Evolutionary conservation across 2,113 vertebrate genomes (phyloP).

Genomic region (Chlamydotis undulata): DNA sequence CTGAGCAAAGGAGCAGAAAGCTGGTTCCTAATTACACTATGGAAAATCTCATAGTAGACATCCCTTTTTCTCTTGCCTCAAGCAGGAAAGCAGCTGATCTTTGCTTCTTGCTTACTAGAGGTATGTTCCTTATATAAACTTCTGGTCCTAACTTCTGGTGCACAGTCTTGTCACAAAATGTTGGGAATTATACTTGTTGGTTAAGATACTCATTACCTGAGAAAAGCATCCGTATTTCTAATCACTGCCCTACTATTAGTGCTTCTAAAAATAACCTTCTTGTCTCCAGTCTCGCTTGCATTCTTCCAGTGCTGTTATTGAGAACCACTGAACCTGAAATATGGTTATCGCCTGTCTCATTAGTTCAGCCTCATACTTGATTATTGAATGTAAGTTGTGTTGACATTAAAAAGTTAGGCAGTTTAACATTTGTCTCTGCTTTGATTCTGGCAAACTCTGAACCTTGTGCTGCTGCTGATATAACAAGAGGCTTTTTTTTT

Average conservation of each 20-base stretch:
- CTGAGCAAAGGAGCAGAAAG: not conserved
- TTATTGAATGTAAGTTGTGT: not conserved
- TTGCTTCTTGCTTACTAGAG: not conserved
- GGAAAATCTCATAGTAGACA: not conserved
- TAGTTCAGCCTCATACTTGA: not conserved
- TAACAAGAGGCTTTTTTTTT: not conserved
- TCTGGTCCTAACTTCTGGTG: not conserved
- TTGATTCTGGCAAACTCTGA: not conserved
- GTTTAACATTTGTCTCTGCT: not conserved
- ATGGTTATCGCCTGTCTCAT: not conserved
- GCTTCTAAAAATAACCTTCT: constrained; percentile 16
- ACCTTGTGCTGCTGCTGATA: not conserved
- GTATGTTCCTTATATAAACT: not conserved
- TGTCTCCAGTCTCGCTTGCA: not conserved
- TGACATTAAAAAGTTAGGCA: not conserved
- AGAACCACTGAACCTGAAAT: constrained; percentile 20
- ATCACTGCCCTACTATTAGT: not conserved
- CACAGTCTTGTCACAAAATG: not conserved
- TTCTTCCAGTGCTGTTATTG: not conserved
- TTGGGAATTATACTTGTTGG: not conserved
- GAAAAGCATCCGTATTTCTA: constrained; percentile 5
- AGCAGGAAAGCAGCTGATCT: not conserved
- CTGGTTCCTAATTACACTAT: not conserved
- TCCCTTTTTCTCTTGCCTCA: not conserved
- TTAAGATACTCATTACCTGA: not conserved